These are phyloP conservation scores for Galerucella nymphaeae DNA, from an alignment of 2,888 invertebrate genomes.

Conservation along the genomic window DNA sequence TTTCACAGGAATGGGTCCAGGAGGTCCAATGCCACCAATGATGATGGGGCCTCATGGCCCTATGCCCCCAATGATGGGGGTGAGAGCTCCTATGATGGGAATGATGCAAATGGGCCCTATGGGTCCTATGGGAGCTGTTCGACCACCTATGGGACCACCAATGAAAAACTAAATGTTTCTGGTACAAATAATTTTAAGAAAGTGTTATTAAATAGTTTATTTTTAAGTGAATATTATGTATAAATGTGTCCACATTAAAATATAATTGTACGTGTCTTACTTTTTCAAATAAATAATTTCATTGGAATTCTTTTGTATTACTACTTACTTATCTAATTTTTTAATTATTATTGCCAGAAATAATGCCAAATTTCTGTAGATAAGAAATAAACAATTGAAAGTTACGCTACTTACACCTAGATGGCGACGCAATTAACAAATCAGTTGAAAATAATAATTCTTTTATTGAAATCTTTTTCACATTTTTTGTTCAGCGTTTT, in stretches of 20 bases:
- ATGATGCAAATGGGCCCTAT: constrained; percentile 78
- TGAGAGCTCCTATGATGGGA: constrained; percentile 84
- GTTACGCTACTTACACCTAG: no score
- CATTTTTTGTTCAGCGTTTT: background rate
- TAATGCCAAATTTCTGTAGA: no score
- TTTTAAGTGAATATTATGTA: background rate
- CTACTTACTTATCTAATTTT: no score
- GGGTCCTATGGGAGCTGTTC: constrained; percentile 80
- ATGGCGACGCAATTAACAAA: no score
- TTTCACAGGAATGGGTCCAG: constrained; percentile 63
- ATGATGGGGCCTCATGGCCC: constrained; percentile 79
- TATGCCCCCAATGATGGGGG: constrained; percentile 84
- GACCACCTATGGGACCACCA: constrained; percentile 77
- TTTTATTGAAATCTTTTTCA: no score
- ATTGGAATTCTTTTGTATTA: no score
- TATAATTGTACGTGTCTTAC: no score
- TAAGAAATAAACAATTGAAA: no score
- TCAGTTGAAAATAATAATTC: no score
- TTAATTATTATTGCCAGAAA: no score
- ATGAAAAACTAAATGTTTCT: constrained; percentile 63
- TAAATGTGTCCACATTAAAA: no score
- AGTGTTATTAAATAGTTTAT: background rate
- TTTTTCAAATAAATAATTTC: no score
- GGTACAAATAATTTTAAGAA: background rate
- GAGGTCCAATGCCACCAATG: constrained; percentile 69